A percentile compares a stretch with the other conserved stretches of the same genome.
Conservation (phyloP, 2,797 vertebrate species). For the Lagorchestes hirsutus region DNA sequence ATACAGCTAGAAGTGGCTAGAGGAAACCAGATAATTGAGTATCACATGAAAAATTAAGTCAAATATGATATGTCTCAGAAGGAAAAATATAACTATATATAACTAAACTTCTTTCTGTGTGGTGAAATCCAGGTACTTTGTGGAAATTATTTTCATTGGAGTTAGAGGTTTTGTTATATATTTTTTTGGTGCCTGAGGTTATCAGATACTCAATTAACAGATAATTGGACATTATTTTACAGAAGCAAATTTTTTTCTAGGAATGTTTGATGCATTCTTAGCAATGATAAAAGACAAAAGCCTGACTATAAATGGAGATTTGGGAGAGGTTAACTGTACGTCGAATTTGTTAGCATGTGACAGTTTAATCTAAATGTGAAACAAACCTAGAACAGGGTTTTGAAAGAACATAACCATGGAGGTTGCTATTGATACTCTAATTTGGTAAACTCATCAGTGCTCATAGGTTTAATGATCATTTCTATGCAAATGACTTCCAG, state of each 20-base stretch:
- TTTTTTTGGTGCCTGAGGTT: not conserved
- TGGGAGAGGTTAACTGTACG: not conserved
- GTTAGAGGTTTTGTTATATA: not conserved
- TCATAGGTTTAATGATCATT: not conserved
- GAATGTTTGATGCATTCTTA: not conserved
- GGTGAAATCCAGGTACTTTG: not conserved
- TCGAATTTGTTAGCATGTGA: not conserved
- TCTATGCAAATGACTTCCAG: not conserved
- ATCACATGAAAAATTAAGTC: constrained; percentile 17
- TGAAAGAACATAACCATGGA: not conserved
- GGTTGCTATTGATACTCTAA: not conserved
- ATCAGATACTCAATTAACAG: not conserved
- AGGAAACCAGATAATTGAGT: constrained; percentile 10
- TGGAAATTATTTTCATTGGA: not conserved
- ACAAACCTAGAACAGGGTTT: not conserved
- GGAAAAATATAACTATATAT: not conserved
- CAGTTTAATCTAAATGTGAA: not conserved
- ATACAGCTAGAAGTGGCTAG: not conserved
- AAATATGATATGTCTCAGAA: not conserved
- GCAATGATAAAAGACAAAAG: constrained; percentile 17
- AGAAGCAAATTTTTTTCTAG: not conserved
- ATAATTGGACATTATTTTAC: not conserved
- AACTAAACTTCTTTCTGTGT: not conserved
- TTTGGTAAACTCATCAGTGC: not conserved
- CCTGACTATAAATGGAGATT: not conserved